phyloP scores from a whole-genome alignment of 2,113 vertebrate species.

The Indri indri region DNA sequence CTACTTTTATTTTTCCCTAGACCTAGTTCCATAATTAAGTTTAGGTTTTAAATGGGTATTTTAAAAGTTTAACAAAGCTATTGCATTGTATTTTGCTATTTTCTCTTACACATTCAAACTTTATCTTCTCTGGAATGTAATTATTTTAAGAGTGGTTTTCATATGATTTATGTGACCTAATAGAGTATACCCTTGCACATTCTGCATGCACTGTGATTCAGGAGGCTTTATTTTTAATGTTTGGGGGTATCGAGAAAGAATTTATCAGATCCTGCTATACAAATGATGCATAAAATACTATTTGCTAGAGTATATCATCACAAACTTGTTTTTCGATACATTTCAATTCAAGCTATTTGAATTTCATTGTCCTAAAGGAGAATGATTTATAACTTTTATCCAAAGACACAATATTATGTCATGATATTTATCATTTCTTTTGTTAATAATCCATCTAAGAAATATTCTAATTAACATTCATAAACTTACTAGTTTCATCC shows the following conservation, averaged over 20 bases:
- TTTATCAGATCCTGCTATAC: background rate
- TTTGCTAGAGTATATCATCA: background rate
- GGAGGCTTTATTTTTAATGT: constrained; percentile 28
- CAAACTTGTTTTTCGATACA: background rate
- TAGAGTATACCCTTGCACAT: background rate
- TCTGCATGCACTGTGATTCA: background rate
- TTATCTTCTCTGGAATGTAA: constrained; percentile 24
- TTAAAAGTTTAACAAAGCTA: background rate
- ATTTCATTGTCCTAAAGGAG: background rate
- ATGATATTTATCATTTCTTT: background rate
- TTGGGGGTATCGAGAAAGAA: background rate
- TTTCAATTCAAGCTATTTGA: background rate
- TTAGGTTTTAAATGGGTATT: background rate
- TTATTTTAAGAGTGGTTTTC: background rate
- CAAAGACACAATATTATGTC: background rate
- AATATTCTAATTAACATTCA: background rate
- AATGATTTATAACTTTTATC: background rate
- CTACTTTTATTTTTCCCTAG: background rate
- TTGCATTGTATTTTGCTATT: background rate
- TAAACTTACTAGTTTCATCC: background rate
- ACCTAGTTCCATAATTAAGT: constrained; percentile 10
- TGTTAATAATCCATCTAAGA: background rate
- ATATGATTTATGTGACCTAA: background rate
- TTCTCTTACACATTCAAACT: background rate
- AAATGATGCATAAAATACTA: background rate